Evolutionary conservation across 2,113 vertebrate genomes (phyloP).

Genomic region (Collichthys lucidus): DNA sequence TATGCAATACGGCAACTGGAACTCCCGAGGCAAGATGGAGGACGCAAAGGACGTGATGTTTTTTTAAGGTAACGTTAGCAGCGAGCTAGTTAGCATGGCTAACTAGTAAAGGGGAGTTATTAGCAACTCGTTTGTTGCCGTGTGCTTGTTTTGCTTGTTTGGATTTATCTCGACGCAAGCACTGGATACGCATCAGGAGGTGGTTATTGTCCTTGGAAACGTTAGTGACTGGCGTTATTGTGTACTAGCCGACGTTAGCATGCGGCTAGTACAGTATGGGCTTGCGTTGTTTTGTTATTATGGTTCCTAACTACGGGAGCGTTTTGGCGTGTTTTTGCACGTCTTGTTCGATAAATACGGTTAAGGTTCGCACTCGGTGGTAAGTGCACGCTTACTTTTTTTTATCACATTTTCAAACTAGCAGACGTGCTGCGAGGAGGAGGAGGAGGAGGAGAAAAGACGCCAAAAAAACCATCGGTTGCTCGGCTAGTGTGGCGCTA

Average conservation of each 20-base stretch:
- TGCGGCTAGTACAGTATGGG: constrained; percentile 67
- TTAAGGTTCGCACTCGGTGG: not conserved
- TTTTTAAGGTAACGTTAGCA: constrained; percentile 80
- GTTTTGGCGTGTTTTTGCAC: not conserved
- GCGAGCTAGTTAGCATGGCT: constrained; percentile 70
- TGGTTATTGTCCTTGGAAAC: not conserved
- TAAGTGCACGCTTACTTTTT: not conserved
- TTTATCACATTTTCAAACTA: constrained; percentile 30
- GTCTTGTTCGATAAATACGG: not conserved
- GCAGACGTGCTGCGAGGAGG: constrained; percentile 32
- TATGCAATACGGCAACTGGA: constrained; percentile 80
- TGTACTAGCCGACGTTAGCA: constrained; percentile 70
- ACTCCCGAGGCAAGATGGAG: constrained; percentile 85
- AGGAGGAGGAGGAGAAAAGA: constrained; percentile 28
- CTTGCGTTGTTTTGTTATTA: constrained; percentile 81
- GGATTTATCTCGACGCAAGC: not conserved
- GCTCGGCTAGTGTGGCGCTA: constrained; percentile 70
- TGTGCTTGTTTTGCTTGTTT: not conserved
- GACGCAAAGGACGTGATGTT: constrained; percentile 85
- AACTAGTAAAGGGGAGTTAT: constrained; percentile 49
- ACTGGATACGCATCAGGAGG: not conserved
- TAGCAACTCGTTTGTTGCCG: not conserved
- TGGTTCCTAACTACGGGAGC: constrained; percentile 31
- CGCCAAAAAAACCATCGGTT: constrained; percentile 46
- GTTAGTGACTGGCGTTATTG: constrained; percentile 30